Evolutionary conservation across 2,888 invertebrate species (phyloP).

Genomic region (Biston stratarius): DNA sequence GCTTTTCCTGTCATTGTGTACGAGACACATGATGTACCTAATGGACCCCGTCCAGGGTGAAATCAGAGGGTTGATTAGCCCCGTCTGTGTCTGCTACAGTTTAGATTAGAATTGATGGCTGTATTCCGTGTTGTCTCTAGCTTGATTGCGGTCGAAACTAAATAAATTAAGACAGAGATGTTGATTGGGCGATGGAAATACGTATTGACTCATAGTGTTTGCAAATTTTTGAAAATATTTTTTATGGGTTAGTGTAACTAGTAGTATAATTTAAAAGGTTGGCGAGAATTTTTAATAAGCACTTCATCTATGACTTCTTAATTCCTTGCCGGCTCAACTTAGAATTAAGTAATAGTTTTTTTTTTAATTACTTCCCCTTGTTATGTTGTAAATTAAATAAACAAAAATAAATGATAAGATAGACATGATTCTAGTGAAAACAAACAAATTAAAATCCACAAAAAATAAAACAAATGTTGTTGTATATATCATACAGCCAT

Average conservation of each 20-base stretch:
- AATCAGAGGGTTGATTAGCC: constrained; percentile 46
- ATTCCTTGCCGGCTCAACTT: too few species aligned
- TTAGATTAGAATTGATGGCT: constrained; percentile 45
- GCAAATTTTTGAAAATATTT: neutral
- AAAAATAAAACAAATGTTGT: too few species aligned
- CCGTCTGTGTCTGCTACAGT: constrained; percentile 41
- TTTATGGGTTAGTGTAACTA: neutral
- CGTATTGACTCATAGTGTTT: neutral
- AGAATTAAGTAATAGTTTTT: too few species aligned
- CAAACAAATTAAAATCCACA: too few species aligned
- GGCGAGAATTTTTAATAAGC: too few species aligned
- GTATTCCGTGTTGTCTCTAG: constrained; percentile 40
- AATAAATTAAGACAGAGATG: constrained; percentile 30
- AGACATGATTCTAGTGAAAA: too few species aligned
- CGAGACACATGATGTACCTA: constrained; percentile 7
- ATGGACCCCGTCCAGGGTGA: constrained; percentile 20
- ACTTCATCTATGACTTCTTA: too few species aligned
- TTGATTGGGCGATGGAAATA: constrained; percentile 29
- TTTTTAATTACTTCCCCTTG: too few species aligned
- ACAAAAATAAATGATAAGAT: too few species aligned
- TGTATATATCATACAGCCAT: too few species aligned
- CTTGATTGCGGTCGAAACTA: constrained; percentile 37
- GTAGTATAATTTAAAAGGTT: too few species aligned
- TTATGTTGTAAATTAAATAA: too few species aligned
- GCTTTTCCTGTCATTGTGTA: constrained; percentile 1